phyloP scores from a whole-genome alignment of 2,113 vertebrate genomes.

The Neodon shergylaensis region DNA sequence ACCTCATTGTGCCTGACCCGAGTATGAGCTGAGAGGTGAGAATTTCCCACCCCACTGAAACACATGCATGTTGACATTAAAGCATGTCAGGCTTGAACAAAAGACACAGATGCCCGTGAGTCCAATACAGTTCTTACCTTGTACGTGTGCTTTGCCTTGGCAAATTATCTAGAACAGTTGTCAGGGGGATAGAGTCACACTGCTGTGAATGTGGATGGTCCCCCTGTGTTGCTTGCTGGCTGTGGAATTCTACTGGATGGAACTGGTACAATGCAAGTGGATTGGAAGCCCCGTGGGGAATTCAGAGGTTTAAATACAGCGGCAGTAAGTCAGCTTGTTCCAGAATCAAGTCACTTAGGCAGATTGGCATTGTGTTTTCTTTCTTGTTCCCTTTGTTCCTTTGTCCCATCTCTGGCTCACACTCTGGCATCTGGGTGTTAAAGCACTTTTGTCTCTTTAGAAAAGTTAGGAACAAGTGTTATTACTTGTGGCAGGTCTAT shows the following conservation, averaged over 20 bases:
- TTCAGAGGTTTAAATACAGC: not conserved
- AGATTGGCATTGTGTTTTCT: not conserved
- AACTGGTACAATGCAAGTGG: not conserved
- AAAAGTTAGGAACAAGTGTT: slow-evolving; percentile 1
- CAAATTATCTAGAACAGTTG: slow-evolving; percentile 43
- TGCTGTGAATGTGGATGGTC: not conserved
- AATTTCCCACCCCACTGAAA: slow-evolving; percentile 40
- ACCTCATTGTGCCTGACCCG: not conserved
- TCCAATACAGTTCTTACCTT: not conserved
- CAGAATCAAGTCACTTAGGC: not conserved
- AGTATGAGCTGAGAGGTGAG: slow-evolving; percentile 25
- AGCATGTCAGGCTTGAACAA: slow-evolving; percentile 23
- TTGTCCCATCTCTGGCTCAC: not conserved
- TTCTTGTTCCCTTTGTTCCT: not conserved
- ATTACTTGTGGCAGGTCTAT: slow-evolving; percentile 26
- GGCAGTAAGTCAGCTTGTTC: not conserved
- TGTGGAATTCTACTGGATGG: not conserved
- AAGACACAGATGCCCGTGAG: not conserved
- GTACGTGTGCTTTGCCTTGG: not conserved
- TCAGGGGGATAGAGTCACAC: not conserved
- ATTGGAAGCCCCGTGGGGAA: not conserved
- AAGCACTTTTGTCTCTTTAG: not conserved
- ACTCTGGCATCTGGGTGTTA: not conserved
- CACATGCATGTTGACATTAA: not conserved
- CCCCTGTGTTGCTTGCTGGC: not conserved